Conservation (phyloP, 1,140 invertebrate genomes). For the Pararge aegeria region DNA sequence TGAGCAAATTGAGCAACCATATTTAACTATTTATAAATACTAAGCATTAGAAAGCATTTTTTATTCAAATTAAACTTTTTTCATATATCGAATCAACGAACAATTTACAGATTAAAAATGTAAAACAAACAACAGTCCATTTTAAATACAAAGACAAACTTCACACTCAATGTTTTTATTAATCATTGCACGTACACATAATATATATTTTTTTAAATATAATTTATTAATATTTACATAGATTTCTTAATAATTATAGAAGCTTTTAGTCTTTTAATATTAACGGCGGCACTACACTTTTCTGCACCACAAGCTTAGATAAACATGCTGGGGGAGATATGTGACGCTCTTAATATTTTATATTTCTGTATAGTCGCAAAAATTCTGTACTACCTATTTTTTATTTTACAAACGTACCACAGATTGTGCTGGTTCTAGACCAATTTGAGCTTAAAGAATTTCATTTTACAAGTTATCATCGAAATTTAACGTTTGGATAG, state of each 20-base stretch:
- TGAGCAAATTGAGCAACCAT: constrained; percentile 69
- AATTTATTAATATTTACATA: constrained; percentile 6
- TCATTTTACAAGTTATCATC: too few relatives aligned
- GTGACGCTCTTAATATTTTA: too few relatives aligned
- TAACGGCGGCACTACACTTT: constrained; percentile 33
- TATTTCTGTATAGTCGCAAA: too few relatives aligned
- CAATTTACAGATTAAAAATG: constrained; percentile 22
- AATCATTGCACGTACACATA: neutral
- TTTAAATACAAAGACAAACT: constrained; percentile 7
- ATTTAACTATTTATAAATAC: constrained; percentile 48
- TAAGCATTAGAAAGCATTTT: constrained; percentile 53
- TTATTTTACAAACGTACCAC: too few relatives aligned
- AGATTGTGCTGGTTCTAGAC: too few relatives aligned
- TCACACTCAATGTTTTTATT: constrained; percentile 20
- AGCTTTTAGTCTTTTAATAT: neutral
- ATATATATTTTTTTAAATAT: neutral
- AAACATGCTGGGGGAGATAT: too few relatives aligned
- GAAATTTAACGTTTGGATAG: too few relatives aligned
- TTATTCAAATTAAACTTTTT: constrained; percentile 20
- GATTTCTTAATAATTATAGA: neutral
- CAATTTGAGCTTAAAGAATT: too few relatives aligned
- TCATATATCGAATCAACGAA: constrained; percentile 8
- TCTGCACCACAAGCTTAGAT: too few relatives aligned
- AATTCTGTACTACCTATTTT: too few relatives aligned
- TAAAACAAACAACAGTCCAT: constrained; percentile 3